These are phyloP conservation scores for Macheiramphus alcinus DNA, from an alignment of 2,113 vertebrate genomes.

Conservation along the genomic window DNA sequence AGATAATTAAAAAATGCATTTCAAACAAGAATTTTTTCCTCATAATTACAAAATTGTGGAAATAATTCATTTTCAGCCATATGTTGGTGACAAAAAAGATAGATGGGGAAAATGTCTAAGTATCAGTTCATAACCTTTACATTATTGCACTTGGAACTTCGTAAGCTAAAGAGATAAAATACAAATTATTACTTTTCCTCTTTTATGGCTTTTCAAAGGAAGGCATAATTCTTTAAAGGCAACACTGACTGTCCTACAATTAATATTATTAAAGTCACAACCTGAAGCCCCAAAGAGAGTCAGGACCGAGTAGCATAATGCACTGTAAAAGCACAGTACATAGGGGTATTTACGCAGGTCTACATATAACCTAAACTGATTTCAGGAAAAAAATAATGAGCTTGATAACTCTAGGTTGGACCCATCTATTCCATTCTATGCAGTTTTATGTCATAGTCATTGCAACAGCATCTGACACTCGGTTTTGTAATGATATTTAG, in stretches of 20 bases:
- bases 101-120: not conserved
- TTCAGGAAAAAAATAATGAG: not conserved
- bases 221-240: not conserved
- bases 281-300: not conserved
- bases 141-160: not conserved
- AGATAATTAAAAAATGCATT: accelerated
- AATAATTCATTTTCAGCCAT: not conserved
- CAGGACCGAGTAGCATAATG: not conserved
- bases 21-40: not conserved
- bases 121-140: not conserved
- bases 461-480: not conserved
- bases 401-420: not conserved
- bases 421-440: accelerated
- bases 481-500: not conserved
- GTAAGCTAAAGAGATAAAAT: not conserved
- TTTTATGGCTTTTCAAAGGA: not conserved
- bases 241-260: not conserved
- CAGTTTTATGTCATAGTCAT: not conserved
- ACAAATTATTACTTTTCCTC: not conserved
- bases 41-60: not conserved
- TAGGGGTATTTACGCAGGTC: not conserved
- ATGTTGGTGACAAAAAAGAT: not conserved
- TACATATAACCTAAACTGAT: not conserved
- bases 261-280: not conserved
- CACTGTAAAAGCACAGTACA: not conserved